phyloP scores from a whole-genome alignment of 1,140 invertebrate species.

The Araneus ventricosus region DNA sequence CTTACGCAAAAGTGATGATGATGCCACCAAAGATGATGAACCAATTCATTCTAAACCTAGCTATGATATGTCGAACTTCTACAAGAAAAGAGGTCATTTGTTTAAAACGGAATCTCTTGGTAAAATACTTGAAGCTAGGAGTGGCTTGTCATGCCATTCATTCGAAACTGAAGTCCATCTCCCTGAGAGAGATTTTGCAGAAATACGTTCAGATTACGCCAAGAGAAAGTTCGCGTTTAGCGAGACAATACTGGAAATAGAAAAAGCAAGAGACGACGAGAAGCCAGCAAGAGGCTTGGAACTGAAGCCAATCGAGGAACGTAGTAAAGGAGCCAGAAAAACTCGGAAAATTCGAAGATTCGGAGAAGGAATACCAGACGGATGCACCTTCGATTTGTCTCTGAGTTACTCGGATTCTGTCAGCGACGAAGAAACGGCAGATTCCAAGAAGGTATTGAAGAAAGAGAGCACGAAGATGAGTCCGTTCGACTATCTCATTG shows the following conservation, averaged over 20 bases:
- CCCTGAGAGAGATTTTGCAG: too few relatives aligned
- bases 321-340: slow-evolving; percentile 78
- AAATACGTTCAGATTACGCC: not conserved
- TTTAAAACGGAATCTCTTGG: not conserved
- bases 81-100: too few relatives aligned
- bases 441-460: not conserved
- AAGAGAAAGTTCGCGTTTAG: not conserved
- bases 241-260: not conserved
- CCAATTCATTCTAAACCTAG: not conserved
- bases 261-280: not conserved
- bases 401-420: not conserved
- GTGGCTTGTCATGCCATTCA: not conserved
- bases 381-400: not conserved
- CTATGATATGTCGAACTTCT: not conserved
- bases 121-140: not conserved
- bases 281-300: not conserved
- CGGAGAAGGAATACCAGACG: slow-evolving; percentile 25
- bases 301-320: not conserved
- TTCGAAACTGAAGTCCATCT: not conserved
- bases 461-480: not conserved
- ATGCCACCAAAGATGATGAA: not conserved
- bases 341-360: not conserved
- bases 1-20: not conserved
- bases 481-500: not conserved
- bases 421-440: not conserved